These are phyloP conservation scores for Platanista minor DNA, from an alignment of 2,113 vertebrate species.

Conservation along the genomic window DNA sequence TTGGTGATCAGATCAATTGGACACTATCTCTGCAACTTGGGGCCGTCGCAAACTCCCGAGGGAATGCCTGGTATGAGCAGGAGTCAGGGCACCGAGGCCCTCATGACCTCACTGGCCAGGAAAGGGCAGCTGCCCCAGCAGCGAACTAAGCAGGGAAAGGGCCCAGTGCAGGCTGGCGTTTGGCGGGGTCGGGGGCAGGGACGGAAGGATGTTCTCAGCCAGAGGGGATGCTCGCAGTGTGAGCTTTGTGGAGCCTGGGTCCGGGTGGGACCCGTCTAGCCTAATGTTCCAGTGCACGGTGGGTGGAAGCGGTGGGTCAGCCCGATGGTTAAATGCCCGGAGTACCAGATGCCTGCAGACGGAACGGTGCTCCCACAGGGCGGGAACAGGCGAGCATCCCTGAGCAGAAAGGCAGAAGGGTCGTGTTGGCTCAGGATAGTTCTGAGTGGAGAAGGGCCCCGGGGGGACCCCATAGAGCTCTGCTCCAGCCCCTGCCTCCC, in stretches of 20 bases:
- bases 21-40: not conserved
- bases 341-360: fast-evolving
- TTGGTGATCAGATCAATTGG: not conserved
- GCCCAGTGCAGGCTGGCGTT: fast-evolving
- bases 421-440: not conserved
- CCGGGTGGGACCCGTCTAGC: fast-evolving
- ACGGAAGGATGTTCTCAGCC: not conserved
- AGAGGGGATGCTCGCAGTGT: fast-evolving
- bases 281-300: fast-evolving
- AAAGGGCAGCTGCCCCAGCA: no score
- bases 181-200: not conserved
- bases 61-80: not conserved
- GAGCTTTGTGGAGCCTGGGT: not conserved
- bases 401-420: fast-evolving
- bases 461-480: not conserved
- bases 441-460: not conserved
- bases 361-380: fast-evolving
- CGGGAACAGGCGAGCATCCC: fast-evolving
- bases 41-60: not conserved
- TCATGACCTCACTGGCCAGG: not conserved
- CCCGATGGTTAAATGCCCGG: fast-evolving
- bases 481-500: fast-evolving
- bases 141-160: not conserved
- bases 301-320: not conserved
- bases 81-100: not conserved